Percentiles rank a stretch among this genome's conserved stretches.
Evolutionary conservation across 2,888 invertebrate genomes (phyloP).

Genomic region (Orchesellides sinensis): DNA sequence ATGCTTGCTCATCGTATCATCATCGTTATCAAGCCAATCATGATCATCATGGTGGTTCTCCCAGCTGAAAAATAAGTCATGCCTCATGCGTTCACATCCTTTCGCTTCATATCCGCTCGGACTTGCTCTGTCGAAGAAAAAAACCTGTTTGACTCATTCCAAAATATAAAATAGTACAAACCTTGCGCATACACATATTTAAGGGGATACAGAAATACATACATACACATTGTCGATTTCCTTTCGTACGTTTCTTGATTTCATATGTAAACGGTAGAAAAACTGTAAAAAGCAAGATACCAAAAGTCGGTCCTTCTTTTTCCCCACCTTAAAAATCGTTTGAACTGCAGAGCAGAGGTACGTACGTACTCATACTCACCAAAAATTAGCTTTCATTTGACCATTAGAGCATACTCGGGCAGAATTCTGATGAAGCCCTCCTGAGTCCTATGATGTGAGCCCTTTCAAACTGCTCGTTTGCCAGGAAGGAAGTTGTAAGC

Average conservation of each 20-base stretch:
- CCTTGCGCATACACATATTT: neutral
- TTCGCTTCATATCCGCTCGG: conserved; percentile 30
- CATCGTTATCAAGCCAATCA: conserved; percentile 31
- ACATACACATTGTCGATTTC: neutral
- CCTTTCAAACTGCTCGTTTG: too few species aligned
- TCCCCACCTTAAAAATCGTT: neutral
- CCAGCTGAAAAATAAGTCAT: conserved; percentile 42
- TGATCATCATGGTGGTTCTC: too few species aligned
- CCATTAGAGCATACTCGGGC: conserved; percentile 44
- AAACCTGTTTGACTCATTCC: neutral
- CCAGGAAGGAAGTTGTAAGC: neutral
- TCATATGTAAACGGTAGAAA: neutral
- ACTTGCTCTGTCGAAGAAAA: neutral
- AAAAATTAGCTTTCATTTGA: conserved; percentile 47
- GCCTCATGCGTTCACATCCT: conserved; percentile 51
- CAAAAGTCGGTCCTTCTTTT: too few species aligned
- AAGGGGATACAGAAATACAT: neutral
- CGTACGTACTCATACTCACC: conserved; percentile 6
- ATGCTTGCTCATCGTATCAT: conserved; percentile 47
- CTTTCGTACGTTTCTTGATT: neutral
- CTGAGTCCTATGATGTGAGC: neutral
- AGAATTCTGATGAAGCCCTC: conserved; percentile 53
- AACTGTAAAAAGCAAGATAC: neutral
- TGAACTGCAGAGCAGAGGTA: neutral
- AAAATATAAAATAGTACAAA: neutral